A percentile compares a stretch with the other conserved stretches of the same genome.
These are phyloP conservation scores for Desmodus rotundus DNA, from an alignment of 2,113 vertebrate species.

Conservation along the genomic window DNA sequence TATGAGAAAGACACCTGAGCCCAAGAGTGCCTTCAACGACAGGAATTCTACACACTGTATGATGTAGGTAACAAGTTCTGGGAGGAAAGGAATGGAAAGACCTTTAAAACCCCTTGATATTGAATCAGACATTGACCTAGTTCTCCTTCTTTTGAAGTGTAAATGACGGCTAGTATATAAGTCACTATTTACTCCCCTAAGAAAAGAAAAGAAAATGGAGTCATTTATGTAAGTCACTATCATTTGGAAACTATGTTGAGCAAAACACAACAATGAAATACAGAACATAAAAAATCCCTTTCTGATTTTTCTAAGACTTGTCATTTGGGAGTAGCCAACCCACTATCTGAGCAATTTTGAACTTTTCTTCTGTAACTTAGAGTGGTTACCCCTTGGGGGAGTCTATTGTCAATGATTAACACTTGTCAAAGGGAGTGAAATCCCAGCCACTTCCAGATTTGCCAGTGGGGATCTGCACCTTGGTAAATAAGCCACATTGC, in stretches of 20 bases:
- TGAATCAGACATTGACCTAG: not conserved
- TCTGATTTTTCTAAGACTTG: not conserved
- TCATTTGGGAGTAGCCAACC: not conserved
- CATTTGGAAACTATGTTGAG: not conserved
- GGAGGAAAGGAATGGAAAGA: not conserved
- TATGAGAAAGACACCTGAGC: not conserved
- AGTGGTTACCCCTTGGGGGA: not conserved
- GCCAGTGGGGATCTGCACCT: slow-evolving; percentile 12
- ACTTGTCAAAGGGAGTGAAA: not conserved
- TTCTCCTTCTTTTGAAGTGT: not conserved
- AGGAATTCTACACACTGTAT: not conserved
- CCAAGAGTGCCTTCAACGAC: not conserved
- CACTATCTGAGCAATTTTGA: not conserved
- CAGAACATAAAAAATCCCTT: not conserved
- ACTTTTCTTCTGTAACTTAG: not conserved
- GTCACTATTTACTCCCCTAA: not conserved
- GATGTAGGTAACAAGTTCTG: not conserved
- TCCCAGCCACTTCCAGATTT: slow-evolving; percentile 1
- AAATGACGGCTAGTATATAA: not conserved
- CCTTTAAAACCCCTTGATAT: not conserved
- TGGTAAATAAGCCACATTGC: slow-evolving; percentile 38
- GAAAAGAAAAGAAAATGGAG: not conserved
- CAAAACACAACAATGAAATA: not conserved
- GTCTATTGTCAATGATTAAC: slow-evolving; percentile 16
- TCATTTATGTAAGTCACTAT: not conserved